Conservation (phyloP, 2,113 vertebrate species). For the Clarias magur region DNA sequence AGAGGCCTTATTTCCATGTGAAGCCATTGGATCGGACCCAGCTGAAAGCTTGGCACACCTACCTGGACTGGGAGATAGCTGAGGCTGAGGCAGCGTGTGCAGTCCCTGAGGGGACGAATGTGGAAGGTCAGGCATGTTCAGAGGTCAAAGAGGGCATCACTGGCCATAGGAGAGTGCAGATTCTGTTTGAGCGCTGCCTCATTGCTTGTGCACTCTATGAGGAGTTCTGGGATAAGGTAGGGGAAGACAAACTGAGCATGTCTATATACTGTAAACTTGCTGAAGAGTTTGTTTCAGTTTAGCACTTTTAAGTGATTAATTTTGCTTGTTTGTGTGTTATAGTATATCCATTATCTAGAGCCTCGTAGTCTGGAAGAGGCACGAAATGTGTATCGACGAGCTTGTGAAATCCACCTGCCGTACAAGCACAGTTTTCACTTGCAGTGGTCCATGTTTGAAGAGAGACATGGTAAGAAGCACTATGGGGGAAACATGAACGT, state of each 20-base stretch:
- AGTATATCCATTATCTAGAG: constrained; percentile 83
- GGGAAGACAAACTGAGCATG: constrained; percentile 17
- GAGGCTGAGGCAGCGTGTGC: constrained; percentile 52
- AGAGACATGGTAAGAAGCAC: constrained; percentile 75
- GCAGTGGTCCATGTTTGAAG: constrained; percentile 84
- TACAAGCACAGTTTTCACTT: constrained; percentile 80
- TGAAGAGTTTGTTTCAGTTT: neutral
- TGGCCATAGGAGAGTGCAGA: constrained; percentile 69
- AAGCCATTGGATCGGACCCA: constrained; percentile 79
- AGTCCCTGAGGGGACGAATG: constrained; percentile 52
- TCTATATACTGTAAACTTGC: neutral
- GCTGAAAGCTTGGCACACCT: constrained; percentile 81
- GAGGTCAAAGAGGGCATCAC: constrained; percentile 35
- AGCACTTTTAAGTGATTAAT: neutral
- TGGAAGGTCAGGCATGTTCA: constrained; percentile 41
- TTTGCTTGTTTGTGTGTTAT: constrained; percentile 21
- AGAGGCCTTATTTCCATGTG: constrained; percentile 82
- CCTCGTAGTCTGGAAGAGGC: constrained; percentile 69
- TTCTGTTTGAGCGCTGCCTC: constrained; percentile 83
- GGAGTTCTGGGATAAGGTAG: constrained; percentile 84
- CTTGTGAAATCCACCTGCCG: constrained; percentile 79
- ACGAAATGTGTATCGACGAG: constrained; percentile 73
- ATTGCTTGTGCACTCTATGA: constrained; percentile 85
- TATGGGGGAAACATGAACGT: neutral
- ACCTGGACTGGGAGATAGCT: constrained; percentile 80